These are phyloP conservation scores for Trichogramma pretiosum DNA, from an alignment of 1,140 invertebrate genomes.

Conservation along the genomic window DNA sequence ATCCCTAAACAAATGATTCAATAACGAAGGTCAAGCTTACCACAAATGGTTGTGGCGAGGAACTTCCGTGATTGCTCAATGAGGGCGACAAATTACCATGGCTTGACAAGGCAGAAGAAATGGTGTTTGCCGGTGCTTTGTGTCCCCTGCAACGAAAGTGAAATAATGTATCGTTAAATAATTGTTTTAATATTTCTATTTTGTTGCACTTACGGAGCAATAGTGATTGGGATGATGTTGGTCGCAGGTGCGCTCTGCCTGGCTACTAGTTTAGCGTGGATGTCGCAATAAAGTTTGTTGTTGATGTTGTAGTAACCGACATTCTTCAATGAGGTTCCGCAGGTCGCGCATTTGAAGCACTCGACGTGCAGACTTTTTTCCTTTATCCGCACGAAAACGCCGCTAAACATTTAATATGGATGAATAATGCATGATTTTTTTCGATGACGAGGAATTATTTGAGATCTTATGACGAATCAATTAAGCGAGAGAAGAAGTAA, in stretches of 20 bases:
- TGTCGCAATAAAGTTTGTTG: constrained; percentile 92
- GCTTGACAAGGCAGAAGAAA: constrained; percentile 54
- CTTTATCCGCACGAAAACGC: constrained; percentile 92
- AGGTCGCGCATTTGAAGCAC: constrained; percentile 94
- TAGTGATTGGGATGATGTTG: constrained; percentile 64
- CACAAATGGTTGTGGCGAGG: constrained; percentile 37
- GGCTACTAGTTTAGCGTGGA: constrained; percentile 84
- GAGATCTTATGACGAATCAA: too few relatives aligned
- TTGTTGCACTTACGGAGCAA: constrained; percentile 74
- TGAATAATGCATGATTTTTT: not conserved
- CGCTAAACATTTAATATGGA: constrained; percentile 63
- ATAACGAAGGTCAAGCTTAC: too few relatives aligned
- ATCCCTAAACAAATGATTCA: too few relatives aligned
- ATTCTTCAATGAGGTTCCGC: constrained; percentile 90
- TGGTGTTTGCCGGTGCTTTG: constrained; percentile 55
- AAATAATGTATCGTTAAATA: not conserved
- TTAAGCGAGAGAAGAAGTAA: too few relatives aligned
- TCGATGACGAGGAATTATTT: too few relatives aligned
- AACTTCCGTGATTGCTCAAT: constrained; percentile 35
- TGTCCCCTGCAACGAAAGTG: constrained; percentile 44
- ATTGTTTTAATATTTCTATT: too few relatives aligned
- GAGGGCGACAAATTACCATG: constrained; percentile 48
- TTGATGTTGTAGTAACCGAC: constrained; percentile 93
- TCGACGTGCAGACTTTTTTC: constrained; percentile 93
- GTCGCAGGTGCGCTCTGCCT: constrained; percentile 65